A percentile compares a stretch with the other conserved stretches of the same genome.
phyloP scores from a whole-genome alignment of 2,797 vertebrate species.

The Pseudochirops cupreus region DNA sequence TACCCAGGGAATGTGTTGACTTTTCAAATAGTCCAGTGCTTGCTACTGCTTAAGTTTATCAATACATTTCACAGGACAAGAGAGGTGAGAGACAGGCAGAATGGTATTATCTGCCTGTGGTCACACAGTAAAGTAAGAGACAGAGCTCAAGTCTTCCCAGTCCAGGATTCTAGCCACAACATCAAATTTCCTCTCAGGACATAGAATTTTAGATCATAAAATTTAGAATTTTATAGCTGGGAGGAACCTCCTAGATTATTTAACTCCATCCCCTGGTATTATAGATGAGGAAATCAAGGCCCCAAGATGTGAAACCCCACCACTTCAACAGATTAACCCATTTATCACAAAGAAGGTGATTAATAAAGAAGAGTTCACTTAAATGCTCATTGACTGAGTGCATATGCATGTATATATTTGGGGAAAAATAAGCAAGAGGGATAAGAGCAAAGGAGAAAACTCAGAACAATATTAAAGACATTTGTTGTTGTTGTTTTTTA shows the following conservation, averaged over 20 bases:
- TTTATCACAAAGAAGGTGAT: neutral
- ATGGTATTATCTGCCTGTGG: conserved; percentile 20
- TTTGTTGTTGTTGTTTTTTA: neutral
- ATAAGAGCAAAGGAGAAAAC: neutral
- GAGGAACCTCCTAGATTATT: neutral
- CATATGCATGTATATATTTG: neutral
- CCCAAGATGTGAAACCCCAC: neutral
- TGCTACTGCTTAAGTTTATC: conserved; percentile 76
- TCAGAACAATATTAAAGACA: neutral
- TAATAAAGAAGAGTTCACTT: neutral
- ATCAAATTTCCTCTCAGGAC: neutral
- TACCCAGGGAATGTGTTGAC: conserved; percentile 10
- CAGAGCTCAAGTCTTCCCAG: conserved; percentile 31
- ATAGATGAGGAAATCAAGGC: neutral
- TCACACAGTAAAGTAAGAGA: neutral
- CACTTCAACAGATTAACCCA: neutral
- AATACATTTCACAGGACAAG: conserved; percentile 72
- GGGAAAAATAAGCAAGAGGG: neutral
- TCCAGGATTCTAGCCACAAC: neutral
- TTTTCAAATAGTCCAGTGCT: conserved; percentile 60
- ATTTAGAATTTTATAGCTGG: neutral
- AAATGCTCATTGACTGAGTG: neutral
- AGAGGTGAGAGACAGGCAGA: conserved; percentile 50
- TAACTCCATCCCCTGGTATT: neutral
- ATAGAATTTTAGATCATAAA: neutral